These are phyloP conservation scores for Ypsolopha sequella DNA, from an alignment of 2,888 invertebrate genomes.

Conservation along the genomic window DNA sequence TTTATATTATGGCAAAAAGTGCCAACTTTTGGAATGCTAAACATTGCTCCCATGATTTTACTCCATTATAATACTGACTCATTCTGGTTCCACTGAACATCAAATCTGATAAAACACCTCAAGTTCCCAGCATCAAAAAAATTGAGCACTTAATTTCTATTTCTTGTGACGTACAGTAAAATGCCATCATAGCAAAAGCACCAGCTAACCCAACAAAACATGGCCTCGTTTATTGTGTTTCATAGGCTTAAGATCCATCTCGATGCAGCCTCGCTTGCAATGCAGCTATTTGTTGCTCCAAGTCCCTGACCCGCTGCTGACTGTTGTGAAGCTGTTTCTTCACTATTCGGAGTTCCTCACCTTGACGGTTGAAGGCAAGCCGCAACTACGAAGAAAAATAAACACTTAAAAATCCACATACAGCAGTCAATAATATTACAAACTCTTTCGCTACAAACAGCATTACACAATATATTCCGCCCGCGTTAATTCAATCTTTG, in stretches of 20 bases:
- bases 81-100: too few relatives aligned
- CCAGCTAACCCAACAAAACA: not conserved
- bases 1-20: not conserved
- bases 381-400: conserved; percentile 69
- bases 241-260: conserved; percentile 21
- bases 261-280: conserved; percentile 56
- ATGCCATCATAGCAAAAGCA: not conserved
- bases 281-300: conserved; percentile 81
- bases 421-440: too few relatives aligned
- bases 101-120: too few relatives aligned
- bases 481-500: too few relatives aligned
- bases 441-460: too few relatives aligned
- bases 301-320: conserved; percentile 83
- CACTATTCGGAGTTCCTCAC: conserved; percentile 82
- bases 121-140: too few relatives aligned
- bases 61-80: too few relatives aligned
- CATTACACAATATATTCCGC: too few relatives aligned
- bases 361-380: conserved; percentile 81
- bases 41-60: too few relatives aligned
- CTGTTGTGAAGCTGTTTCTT: conserved; percentile 83
- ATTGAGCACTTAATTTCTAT: not conserved
- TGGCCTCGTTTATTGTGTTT: not conserved
- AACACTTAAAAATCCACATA: not conserved
- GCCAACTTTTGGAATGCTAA: not conserved
- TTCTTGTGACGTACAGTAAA: not conserved